phyloP scores from a whole-genome alignment of 1,140 invertebrate genomes.

The Drosophila subobscura region DNA sequence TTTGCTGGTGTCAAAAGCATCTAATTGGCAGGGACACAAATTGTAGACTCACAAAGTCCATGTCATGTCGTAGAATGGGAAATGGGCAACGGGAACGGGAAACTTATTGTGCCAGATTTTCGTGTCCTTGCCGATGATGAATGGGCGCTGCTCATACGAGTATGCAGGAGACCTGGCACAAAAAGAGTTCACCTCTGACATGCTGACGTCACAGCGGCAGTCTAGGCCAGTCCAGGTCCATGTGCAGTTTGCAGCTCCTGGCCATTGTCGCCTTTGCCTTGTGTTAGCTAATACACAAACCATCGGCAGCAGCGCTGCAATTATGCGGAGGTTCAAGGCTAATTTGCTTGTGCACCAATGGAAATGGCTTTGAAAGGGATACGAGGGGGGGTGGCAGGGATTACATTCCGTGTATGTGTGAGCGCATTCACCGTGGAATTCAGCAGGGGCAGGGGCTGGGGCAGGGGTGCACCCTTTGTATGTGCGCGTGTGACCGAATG shows the following conservation, averaged over 20 bases:
- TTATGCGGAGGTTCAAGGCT: constrained; percentile 79
- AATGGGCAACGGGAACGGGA: neutral
- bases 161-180: neutral
- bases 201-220: constrained; percentile 54
- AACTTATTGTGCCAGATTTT: constrained; percentile 49
- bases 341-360: constrained; percentile 70
- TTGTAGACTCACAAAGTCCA: no score
- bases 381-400: constrained; percentile 3
- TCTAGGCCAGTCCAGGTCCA: no score
- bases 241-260: constrained; percentile 6
- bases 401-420: constrained; percentile 13
- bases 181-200: constrained; percentile 7
- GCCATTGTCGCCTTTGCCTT: constrained; percentile 39
- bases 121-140: constrained; percentile 45
- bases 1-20: no score
- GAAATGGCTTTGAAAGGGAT: constrained; percentile 13
- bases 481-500: constrained; percentile 73
- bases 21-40: no score
- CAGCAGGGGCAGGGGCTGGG: constrained; percentile 34
- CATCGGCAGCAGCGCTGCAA: constrained; percentile 61
- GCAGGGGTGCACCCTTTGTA: no score
- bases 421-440: constrained; percentile 51
- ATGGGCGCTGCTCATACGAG: constrained; percentile 20
- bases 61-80: no score
- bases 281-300: constrained; percentile 63